phyloP scores from a whole-genome alignment of 2,797 vertebrate species.

The Sebastes goodei region DNA sequence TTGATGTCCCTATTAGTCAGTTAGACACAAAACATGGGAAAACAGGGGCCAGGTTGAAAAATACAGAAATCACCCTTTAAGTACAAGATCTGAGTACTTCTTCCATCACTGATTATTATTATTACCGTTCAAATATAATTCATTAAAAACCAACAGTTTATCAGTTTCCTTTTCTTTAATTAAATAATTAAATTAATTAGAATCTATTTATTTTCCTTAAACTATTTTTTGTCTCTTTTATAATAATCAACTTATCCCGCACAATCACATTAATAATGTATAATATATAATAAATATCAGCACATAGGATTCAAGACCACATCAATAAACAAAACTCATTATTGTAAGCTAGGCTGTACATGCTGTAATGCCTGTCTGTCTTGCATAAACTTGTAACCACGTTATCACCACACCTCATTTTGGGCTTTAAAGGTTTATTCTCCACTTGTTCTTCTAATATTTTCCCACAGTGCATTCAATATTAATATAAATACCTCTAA shows the following conservation, averaged over 20 bases:
- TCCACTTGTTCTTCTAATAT: neutral
- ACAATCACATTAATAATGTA: too few relatives aligned
- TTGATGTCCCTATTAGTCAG: too few relatives aligned
- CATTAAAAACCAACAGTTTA: neutral
- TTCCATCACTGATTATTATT: neutral
- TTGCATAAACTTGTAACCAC: neutral
- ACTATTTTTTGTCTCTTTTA: too few relatives aligned
- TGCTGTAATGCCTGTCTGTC: neutral
- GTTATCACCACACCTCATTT: neutral
- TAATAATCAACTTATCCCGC: accelerated
- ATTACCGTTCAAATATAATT: neutral
- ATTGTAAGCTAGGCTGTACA: neutral
- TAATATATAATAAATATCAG: neutral
- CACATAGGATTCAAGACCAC: neutral
- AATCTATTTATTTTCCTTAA: too few relatives aligned
- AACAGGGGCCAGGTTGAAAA: too few relatives aligned
- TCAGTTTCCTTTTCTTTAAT: too few relatives aligned
- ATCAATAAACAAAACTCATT: neutral
- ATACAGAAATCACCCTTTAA: too few relatives aligned
- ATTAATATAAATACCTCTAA: neutral
- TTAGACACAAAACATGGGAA: too few relatives aligned
- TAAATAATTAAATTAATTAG: too few relatives aligned
- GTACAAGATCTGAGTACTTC: too few relatives aligned
- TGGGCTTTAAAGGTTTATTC: neutral
- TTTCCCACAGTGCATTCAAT: neutral